Conservation (phyloP, 1,140 invertebrate genomes). For the Aplysia californica region DNA sequence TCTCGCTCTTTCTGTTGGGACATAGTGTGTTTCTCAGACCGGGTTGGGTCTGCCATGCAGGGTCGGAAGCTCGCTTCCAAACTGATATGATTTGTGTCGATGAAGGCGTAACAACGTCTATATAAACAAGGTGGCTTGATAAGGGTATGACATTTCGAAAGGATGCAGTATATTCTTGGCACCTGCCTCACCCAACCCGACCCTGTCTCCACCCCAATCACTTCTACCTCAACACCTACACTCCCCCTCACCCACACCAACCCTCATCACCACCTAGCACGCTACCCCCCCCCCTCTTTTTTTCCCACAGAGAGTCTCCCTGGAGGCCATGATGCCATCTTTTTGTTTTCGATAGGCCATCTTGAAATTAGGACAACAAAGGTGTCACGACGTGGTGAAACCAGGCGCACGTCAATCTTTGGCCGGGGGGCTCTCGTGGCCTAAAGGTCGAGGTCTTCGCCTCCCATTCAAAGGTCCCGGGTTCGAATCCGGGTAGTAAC, state of each 20-base stretch:
- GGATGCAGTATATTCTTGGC: neutral
- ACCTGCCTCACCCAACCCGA: neutral
- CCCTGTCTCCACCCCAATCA: neutral
- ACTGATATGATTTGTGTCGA: too few relatives aligned
- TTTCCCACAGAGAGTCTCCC: neutral
- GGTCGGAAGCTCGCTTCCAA: too few relatives aligned
- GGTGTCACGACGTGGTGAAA: too few relatives aligned
- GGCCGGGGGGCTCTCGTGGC: too few relatives aligned
- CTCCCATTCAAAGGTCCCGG: too few relatives aligned
- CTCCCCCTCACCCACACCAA: neutral
- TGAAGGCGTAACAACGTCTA: neutral
- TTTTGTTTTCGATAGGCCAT: neutral
- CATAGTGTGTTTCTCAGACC: too few relatives aligned
- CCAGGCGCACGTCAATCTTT: too few relatives aligned
- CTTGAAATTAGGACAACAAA: too few relatives aligned
- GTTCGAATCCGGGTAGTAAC: too few relatives aligned
- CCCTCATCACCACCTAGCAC: neutral
- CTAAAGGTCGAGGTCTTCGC: too few relatives aligned
- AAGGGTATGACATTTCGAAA: neutral
- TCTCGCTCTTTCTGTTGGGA: too few relatives aligned
- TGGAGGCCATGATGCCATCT: neutral
- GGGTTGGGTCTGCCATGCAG: too few relatives aligned
- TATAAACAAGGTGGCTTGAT: neutral
- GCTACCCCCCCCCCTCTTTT: neutral
- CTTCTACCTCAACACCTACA: neutral